These are phyloP conservation scores for Anastatus disparis DNA, from an alignment of 1,140 invertebrate genomes.

Conservation along the genomic window DNA sequence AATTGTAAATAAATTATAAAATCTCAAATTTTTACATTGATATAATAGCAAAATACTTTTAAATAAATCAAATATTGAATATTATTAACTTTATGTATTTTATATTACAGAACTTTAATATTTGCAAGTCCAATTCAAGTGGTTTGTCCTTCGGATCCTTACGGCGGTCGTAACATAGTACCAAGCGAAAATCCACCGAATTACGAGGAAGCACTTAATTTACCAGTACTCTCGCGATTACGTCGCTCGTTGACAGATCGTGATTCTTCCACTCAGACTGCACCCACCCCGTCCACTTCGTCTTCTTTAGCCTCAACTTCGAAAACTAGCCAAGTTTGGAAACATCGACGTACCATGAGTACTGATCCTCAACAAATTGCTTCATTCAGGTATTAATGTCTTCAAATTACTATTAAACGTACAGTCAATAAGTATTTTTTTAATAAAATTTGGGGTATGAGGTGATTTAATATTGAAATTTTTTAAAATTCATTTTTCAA, in stretches of 20 bases:
- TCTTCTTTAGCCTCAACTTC: background rate
- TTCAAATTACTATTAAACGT: no score
- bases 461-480: no score
- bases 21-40: no score
- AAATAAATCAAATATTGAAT: no score
- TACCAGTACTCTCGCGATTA: constrained; percentile 66
- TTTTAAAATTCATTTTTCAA: no score
- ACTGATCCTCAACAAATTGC: constrained; percentile 44
- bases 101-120: constrained; percentile 63
- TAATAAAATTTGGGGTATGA: no score
- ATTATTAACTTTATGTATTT: no score
- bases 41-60: no score
- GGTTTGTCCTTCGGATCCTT: constrained; percentile 71
- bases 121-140: constrained; percentile 73
- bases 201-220: constrained; percentile 68
- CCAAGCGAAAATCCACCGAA: constrained; percentile 65
- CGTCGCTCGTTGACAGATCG: constrained; percentile 63
- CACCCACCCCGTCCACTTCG: background rate
- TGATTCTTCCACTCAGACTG: background rate
- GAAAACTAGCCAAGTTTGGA: constrained; percentile 28
- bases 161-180: constrained; percentile 66
- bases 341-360: constrained; percentile 47
- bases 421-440: no score
- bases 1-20: no score
- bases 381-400: constrained; percentile 17